phyloP scores from a whole-genome alignment of 2,113 vertebrate species.

The Chloroceryle aenea region DNA sequence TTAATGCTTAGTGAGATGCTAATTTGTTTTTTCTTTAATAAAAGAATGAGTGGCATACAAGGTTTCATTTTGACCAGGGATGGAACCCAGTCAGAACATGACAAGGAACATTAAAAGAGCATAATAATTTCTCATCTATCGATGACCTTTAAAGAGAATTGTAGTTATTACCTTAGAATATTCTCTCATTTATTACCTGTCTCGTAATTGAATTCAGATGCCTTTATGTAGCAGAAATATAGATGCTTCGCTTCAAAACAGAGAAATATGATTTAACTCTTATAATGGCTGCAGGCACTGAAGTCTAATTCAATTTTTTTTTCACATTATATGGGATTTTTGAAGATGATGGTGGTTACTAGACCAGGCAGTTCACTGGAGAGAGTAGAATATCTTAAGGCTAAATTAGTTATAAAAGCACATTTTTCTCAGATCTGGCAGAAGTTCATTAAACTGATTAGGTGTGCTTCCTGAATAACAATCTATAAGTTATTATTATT shows the following conservation, averaged over 20 bases:
- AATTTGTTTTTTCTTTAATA: constrained; percentile 27
- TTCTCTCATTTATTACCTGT: constrained; percentile 72
- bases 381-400: constrained; percentile 49
- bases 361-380: constrained; percentile 25
- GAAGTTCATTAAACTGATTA: constrained; percentile 69
- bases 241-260: constrained; percentile 72
- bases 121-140: constrained; percentile 74
- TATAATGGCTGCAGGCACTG: constrained; percentile 54
- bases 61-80: constrained; percentile 50
- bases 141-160: constrained; percentile 86
- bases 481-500: constrained; percentile 12
- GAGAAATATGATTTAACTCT: constrained; percentile 69
- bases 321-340: constrained; percentile 54
- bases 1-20: constrained; percentile 3
- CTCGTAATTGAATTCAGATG: constrained; percentile 44
- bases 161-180: constrained; percentile 75
- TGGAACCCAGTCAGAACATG: constrained; percentile 62
- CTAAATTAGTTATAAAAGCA: constrained; percentile 62
- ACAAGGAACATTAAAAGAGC: constrained; percentile 73
- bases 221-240: constrained; percentile 71
- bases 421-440: constrained; percentile 51
- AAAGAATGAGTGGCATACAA: background rate
- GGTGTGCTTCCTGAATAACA: background rate
- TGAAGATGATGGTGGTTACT: constrained; percentile 51
- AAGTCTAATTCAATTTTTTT: constrained; percentile 73